Evolutionary conservation across 2,797 vertebrate genomes (phyloP).

Genomic region (Onychomys leucogaster): DNA sequence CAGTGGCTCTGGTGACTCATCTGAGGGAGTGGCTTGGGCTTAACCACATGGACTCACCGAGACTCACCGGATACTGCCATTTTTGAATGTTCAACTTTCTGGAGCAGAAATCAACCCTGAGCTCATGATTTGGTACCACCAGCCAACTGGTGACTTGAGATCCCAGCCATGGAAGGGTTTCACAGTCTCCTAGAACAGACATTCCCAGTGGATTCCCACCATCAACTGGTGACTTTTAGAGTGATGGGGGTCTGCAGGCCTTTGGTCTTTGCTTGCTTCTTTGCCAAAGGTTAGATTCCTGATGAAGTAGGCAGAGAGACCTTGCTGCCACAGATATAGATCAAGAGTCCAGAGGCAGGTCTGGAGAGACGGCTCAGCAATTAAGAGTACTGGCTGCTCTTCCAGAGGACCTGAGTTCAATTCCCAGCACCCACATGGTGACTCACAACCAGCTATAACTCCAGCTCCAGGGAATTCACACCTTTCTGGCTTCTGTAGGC

Average conservation of each 20-base stretch:
- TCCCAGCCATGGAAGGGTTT: background rate
- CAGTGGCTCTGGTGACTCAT: too few relatives aligned
- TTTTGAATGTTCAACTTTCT: background rate
- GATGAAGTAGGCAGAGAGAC: background rate
- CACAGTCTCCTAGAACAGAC: background rate
- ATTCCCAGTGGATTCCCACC: background rate
- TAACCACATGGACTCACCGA: background rate
- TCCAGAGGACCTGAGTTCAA: background rate
- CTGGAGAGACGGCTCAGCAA: background rate
- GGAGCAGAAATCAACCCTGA: background rate
- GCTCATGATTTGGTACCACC: background rate
- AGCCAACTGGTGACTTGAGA: background rate
- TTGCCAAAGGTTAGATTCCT: background rate
- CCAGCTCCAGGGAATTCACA: background rate
- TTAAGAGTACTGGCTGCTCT: background rate
- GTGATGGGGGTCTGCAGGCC: background rate
- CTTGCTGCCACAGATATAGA: background rate
- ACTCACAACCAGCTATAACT: background rate
- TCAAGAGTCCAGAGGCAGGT: background rate
- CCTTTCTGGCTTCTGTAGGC: background rate
- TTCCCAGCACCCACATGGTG: background rate
- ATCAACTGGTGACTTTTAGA: background rate
- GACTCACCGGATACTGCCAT: background rate
- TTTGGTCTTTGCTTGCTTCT: background rate
- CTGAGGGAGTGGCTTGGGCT: background rate